A percentile compares a stretch with the other conserved stretches of the same genome.
Evolutionary conservation across 2,797 vertebrate genomes (phyloP).

Genomic region (Eurystomus glaucurus): DNA sequence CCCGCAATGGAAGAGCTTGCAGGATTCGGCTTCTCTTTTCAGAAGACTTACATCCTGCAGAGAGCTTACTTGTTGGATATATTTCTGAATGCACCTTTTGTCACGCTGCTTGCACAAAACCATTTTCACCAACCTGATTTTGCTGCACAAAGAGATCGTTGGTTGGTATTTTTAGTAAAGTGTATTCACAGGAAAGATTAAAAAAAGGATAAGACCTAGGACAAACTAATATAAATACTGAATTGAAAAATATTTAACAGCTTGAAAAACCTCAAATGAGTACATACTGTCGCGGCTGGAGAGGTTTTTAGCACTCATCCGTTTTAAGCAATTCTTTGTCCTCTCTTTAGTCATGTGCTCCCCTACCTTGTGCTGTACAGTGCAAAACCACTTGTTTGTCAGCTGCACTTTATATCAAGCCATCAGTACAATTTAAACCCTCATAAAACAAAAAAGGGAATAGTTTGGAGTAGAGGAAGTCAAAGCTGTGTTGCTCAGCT

Average conservation of each 20-base stretch:
- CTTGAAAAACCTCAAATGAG: constrained; percentile 32
- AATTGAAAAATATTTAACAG: constrained; percentile 61
- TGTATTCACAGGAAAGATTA: constrained; percentile 40
- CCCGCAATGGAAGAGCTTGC: constrained; percentile 24
- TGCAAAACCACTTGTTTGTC: constrained; percentile 2
- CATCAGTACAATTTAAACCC: not conserved
- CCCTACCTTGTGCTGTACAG: not conserved
- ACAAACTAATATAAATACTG: constrained; percentile 57
- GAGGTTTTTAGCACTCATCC: constrained; percentile 44
- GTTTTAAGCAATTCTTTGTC: constrained; percentile 63
- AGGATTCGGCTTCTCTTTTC: constrained; percentile 63
- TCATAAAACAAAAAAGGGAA: not conserved
- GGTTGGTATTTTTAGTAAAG: constrained; percentile 61
- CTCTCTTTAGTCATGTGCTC: constrained; percentile 38
- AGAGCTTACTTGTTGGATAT: constrained; percentile 62
- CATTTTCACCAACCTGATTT: constrained; percentile 66
- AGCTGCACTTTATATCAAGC: not conserved
- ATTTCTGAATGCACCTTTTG: constrained; percentile 73
- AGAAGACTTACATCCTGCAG: constrained; percentile 68
- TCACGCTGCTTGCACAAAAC: constrained; percentile 63
- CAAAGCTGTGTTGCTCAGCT: not conserved
- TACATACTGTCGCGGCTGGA: not conserved
- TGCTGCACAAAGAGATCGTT: not conserved
- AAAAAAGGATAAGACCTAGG: constrained; percentile 10
- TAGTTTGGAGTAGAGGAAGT: not conserved